Evolutionary conservation across 2,797 vertebrate genomes (phyloP).

Genomic region (Craterocephalus amniculus): DNA sequence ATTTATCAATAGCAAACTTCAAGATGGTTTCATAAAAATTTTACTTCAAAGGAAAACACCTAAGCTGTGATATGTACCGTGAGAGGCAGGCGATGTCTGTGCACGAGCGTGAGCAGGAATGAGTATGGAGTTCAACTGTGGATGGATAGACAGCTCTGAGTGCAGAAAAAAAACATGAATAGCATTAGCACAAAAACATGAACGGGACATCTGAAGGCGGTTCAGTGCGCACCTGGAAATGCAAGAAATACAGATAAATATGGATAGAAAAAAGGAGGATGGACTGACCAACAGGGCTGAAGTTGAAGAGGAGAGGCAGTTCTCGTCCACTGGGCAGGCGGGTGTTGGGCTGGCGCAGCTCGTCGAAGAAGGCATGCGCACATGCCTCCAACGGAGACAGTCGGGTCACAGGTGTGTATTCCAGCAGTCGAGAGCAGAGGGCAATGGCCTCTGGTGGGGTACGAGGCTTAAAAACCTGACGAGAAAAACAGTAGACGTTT

Average conservation of each 20-base stretch:
- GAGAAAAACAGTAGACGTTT: background rate
- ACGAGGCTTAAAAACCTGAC: constrained; percentile 91
- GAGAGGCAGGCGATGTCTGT: constrained; percentile 85
- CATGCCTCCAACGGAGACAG: constrained; percentile 93
- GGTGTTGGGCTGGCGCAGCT: constrained; percentile 89
- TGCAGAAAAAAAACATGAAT: constrained; percentile 24
- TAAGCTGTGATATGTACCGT: constrained; percentile 67
- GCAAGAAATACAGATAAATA: background rate
- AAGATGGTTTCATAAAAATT: background rate
- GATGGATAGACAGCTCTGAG: constrained; percentile 93
- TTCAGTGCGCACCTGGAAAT: background rate
- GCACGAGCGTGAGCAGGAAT: constrained; percentile 92
- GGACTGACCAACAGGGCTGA: constrained; percentile 91
- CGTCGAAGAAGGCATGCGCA: constrained; percentile 92
- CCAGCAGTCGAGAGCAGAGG: constrained; percentile 92
- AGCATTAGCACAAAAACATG: background rate
- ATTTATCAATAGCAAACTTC: background rate
- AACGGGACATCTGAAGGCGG: background rate
- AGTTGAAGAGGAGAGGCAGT: constrained; percentile 93
- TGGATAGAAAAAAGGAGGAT: background rate
- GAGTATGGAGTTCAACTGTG: constrained; percentile 91
- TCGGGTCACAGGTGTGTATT: constrained; percentile 93
- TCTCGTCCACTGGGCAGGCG: constrained; percentile 92
- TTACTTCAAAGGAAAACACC: background rate
- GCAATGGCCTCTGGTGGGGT: constrained; percentile 93